Evolutionary conservation across 2,113 vertebrate species (phyloP), one percentile per base, ranked within the genome.

Genomic region (Triplophysa dalaica): DNA sequence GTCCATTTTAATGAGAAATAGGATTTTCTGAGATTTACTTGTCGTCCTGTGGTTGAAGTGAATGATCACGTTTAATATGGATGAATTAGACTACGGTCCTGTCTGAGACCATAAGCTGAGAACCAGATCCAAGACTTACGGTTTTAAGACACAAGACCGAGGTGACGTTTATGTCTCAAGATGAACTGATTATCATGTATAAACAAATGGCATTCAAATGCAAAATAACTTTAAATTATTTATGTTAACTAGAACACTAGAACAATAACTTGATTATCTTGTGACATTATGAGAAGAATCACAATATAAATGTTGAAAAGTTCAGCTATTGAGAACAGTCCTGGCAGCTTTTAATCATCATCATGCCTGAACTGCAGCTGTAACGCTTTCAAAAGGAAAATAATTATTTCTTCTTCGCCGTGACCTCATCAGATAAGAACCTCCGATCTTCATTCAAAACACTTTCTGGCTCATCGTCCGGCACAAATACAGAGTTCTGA

Each of bases 361-460:
- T 8, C 38, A n/a, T 60, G 29, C 54, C n/a, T 19, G 54, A 10
- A 63, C 10, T 56, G 33, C 50, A 41, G 16, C 52, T 45, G 17
- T 41, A 52, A 29, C 8, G 10, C 24, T 22, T 58, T 3, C 29
- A 69, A 50, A 6, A 33, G 22, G 43, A 70, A 70, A 48, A 62
- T 45, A 14, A 79, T 45, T n/a, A 19, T n/a, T 17, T 38, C 16
- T 7, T 52, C 52, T 70, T 5, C 33, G 6, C 54, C 33, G 50
- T 70, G 67, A 79, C 14, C 56, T 79, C 43, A 79, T 33, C 41
- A 29, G 43, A 62, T 26, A 43, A 56, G 21, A n/a, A 48, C 19
- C 12, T 48, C 4, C 7, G 29, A 70, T 24, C 12, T 14, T 79
- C 16, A 26, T 8, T 48, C 7, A 33, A 68, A 70, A 70, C 22